Evolutionary conservation across 2,113 vertebrate species (phyloP), one percentile per base, ranked within the genome.

Genomic region (Condylura cristata): DNA sequence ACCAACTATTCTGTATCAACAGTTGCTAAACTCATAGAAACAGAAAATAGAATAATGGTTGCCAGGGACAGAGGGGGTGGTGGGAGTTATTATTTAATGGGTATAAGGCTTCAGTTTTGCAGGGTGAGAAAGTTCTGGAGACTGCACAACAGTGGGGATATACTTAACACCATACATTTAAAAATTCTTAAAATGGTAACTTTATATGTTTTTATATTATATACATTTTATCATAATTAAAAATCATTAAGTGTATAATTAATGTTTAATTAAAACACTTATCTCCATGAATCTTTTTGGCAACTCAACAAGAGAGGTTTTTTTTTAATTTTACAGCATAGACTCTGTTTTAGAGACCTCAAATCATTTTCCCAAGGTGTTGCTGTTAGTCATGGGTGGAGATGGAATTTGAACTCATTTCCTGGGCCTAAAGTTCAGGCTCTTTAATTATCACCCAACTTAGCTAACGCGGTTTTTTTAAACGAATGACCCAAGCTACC

Each of bases 341-440:
- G 75, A 86, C 14, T 44, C 34, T 89, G 72, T 53, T 71, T 91
- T 65, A 72, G 70, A 86, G 84, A 83, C 22, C 26, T 26, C 79
- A 75, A 32, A 2, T 79, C 39, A 86, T 28, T 68, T 83, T 11
- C 56, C 12, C 51, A 91, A 86, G 28, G 32, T 56, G 79, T 41
- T n/a, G 39, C 26, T 53, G 39, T 92, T 89, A 75, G 24, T 91
- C 18, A 81, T 48, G 58, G 65, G 30, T 93, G 34, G 68, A 72
- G 66, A 91, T 68, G 76, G 68, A 91, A 90, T 94, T 90, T 93
- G 71, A 90, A 56, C 65, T n/a, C 24, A 81, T 90, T 97, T 92
- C 41, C 48, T 85, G 41, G 78, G 76, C 37, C 16, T 56, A 87
- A 95, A 48, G 11, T 95, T 95, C 61, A 72, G 92, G 32, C 32